Conservation (phyloP, 2,113 vertebrate genomes). For the Leptobrachium leishanense region DNA sequence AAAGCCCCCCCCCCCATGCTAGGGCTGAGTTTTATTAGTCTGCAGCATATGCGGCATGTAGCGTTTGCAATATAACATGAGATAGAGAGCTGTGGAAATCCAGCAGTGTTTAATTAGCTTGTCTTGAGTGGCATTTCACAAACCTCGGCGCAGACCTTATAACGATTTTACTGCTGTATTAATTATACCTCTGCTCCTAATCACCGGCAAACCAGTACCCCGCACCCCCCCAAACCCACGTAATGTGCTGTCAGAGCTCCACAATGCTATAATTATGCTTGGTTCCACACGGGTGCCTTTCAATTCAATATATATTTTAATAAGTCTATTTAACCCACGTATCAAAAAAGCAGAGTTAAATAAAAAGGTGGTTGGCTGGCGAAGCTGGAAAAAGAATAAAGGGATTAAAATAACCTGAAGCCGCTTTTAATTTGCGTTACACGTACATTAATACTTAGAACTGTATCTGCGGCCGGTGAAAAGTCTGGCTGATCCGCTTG, state of each 20-base stretch:
- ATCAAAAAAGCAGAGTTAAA: not conserved
- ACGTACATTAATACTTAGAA: not conserved
- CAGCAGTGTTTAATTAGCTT: conserved; percentile 20
- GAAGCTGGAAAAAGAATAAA: not conserved
- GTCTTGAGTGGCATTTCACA: conserved; percentile 9
- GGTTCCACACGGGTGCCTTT: not conserved
- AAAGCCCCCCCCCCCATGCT: not conserved
- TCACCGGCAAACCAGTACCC: not conserved
- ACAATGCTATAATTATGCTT: conserved; percentile 4
- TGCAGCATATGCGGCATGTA: not conserved
- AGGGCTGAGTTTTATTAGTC: conserved; percentile 9
- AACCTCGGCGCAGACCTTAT: conserved; percentile 11
- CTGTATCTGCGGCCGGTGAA: not conserved
- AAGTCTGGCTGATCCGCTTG: too few species aligned
- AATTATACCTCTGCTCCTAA: conserved; percentile 7
- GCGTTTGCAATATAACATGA: not conserved
- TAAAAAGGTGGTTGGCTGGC: not conserved
- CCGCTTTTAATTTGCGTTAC: not conserved
- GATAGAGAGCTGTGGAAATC: not conserved
- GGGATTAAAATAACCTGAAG: not conserved
- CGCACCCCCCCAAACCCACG: not conserved
- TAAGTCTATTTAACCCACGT: not conserved
- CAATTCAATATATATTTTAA: conserved; percentile 7
- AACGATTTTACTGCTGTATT: conserved; percentile 14
- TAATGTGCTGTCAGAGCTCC: not conserved